Conservation (phyloP, 2,797 vertebrate genomes). For the Steatocranus sp. region DNA sequence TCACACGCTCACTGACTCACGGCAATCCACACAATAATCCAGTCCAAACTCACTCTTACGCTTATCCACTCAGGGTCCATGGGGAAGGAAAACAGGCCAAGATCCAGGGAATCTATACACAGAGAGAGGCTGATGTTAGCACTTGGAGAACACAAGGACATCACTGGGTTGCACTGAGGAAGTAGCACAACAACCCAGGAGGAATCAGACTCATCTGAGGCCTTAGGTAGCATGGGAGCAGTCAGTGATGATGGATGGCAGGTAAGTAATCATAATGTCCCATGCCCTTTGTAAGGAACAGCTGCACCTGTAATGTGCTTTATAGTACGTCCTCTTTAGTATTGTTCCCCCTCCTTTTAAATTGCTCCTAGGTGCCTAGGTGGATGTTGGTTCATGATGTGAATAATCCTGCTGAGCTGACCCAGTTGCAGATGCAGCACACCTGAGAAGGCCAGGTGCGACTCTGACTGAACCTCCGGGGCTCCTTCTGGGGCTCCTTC, state of each 20-base stretch:
- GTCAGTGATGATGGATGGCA: not conserved
- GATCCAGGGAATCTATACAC: not conserved
- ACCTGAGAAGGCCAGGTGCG: too few species aligned
- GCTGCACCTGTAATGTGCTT: not conserved
- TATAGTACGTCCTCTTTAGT: not conserved
- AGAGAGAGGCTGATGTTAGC: not conserved
- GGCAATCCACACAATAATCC: not conserved
- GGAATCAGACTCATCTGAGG: not conserved
- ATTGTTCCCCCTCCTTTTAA: not conserved
- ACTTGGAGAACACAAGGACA: not conserved
- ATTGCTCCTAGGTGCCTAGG: not conserved
- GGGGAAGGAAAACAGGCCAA: not conserved
- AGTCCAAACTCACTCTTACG: not conserved
- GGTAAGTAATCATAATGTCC: not conserved
- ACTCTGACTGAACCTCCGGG: too few species aligned
- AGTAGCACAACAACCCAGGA: not conserved
- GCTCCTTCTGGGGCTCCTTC: too few species aligned
- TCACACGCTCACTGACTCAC: not conserved
- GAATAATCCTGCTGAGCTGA: not conserved
- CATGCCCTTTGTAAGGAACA: accelerated
- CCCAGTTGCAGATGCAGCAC: not conserved
- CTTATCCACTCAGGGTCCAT: not conserved
- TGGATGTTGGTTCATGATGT: not conserved
- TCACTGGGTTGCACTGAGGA: not conserved
- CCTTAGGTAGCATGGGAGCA: not conserved